Evolutionary conservation across 2,113 vertebrate species (phyloP), one percentile per base, ranked within the genome.

Genomic region (Falco punctatus): DNA sequence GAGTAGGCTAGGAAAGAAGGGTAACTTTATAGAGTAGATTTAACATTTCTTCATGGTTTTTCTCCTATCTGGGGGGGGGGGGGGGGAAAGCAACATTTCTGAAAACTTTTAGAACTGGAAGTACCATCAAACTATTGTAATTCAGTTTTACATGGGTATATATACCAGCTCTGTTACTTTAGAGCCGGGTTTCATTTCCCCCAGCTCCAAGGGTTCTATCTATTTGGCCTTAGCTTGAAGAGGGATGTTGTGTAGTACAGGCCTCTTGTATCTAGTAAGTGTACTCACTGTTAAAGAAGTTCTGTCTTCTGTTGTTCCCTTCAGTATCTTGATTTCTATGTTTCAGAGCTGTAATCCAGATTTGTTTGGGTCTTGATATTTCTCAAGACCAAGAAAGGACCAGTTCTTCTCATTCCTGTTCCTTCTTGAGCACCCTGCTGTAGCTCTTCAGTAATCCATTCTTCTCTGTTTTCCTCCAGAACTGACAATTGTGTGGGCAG

Each of bases 401-500:
- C 44, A 28, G 7, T 72, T 64, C 57, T 88, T 59, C 20, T 80
- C 30, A 27, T 17, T 78, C 20, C 13, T 77, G 9, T 70, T 94
- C 22, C 28, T 88, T 81, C 22, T 38, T 87, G 73, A 92, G 49
- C 61, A 59, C 57, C 8, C 42, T 16, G n/a, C 10, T 88, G 51
- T 66, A 84, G 83, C 51, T 81, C 52, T 86, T 92, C 38, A 86
- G 51, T 88, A 74, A 75, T 87, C n/a, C 9, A 19, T 85, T 96
- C 54, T 88, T 90, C 82, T 86, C 58, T 49, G 27, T 84, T 48
- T 88, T 88, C 90, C 23, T 83, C 38, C 44, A 84, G 48, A 89
- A 40, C 86, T 95, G 91, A 92, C 81, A 94, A 77, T 84, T 88
- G 61, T 84, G 88, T 94, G 80, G 92, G 94, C 62, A 81, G 81